These are phyloP conservation scores for Nasonia oneida DNA, from an alignment of 2,888 invertebrate genomes.

Conservation along the genomic window DNA sequence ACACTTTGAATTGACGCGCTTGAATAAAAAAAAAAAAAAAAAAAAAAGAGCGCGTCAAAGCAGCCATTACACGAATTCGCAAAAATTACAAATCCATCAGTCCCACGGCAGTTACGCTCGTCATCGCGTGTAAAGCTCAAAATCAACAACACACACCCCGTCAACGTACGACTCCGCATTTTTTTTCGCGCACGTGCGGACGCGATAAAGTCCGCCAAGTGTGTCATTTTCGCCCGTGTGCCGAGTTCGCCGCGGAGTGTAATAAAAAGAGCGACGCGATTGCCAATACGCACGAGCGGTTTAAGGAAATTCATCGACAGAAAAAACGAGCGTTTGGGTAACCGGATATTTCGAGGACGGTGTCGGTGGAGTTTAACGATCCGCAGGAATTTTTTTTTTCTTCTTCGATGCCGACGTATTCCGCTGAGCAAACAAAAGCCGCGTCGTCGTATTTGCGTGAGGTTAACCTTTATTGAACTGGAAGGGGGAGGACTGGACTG, in stretches of 20 bases:
- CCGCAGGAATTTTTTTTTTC: background rate
- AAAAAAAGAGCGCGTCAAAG: too few relatives aligned
- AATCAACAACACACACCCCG: constrained; percentile 1
- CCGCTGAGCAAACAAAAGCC: background rate
- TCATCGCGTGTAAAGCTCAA: background rate
- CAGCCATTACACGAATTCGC: too few relatives aligned
- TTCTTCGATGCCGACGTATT: background rate
- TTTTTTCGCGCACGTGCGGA: background rate
- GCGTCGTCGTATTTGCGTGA: background rate
- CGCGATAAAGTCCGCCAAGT: background rate
- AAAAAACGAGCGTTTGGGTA: background rate
- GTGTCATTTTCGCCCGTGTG: background rate
- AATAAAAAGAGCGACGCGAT: too few relatives aligned
- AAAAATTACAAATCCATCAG: too few relatives aligned
- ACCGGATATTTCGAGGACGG: background rate
- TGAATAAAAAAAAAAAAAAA: too few relatives aligned
- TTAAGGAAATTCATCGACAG: background rate
- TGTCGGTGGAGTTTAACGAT: background rate
- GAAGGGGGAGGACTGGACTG: too few relatives aligned
- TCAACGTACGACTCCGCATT: background rate
- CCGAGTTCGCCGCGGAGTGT: background rate
- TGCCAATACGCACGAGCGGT: background rate
- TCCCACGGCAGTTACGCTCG: background rate
- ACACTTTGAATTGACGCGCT: too few relatives aligned
- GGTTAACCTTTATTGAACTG: background rate